Evolutionary conservation across 1,140 invertebrate species (phyloP).

Genomic region (Papilio polytes): DNA sequence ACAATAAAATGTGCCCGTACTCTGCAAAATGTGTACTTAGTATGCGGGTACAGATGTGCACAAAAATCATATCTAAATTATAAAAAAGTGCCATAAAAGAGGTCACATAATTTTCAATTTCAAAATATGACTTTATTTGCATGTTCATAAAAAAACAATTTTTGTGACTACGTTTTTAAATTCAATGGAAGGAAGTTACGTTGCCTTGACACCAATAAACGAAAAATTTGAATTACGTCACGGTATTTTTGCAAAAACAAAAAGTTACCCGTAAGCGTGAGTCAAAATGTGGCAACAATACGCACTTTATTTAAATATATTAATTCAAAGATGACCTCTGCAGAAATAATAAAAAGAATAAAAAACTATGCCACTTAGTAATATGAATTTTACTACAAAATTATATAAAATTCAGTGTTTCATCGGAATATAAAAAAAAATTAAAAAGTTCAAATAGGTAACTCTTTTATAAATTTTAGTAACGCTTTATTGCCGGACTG

Average conservation of each 20-base stretch:
- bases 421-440: too few species aligned
- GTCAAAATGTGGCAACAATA: not conserved
- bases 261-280: not conserved
- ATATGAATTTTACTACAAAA: not conserved
- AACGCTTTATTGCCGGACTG: not conserved
- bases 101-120: too few species aligned
- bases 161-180: not conserved
- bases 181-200: not conserved
- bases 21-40: not conserved
- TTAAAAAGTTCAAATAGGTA: too few species aligned
- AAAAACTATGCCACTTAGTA: not conserved
- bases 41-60: not conserved
- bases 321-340: not conserved
- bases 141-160: not conserved
- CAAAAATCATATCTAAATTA: not conserved
- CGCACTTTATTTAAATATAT: not conserved
- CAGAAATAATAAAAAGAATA: not conserved
- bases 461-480: not conserved
- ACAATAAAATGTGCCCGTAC: constrained; percentile 3
- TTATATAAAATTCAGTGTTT: too few species aligned
- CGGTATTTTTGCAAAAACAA: not conserved
- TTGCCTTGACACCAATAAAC: not conserved
- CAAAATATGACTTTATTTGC: too few species aligned
- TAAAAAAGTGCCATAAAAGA: too few species aligned
- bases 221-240: not conserved